Conservation (phyloP, 1,140 invertebrate genomes). For the Aporrectodea caliginosa region DNA sequence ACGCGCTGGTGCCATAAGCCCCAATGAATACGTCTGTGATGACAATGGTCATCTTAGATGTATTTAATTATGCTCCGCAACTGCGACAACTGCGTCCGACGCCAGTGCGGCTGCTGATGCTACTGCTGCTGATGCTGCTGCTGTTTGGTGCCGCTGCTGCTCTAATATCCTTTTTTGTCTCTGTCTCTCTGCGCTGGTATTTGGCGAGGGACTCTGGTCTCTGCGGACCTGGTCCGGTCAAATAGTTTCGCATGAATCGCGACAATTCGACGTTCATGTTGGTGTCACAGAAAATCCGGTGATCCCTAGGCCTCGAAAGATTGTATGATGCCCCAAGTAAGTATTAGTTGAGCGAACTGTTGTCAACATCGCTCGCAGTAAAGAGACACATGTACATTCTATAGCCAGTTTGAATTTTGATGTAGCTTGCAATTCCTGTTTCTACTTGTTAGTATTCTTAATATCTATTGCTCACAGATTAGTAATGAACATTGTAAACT, state of each 20-base stretch:
- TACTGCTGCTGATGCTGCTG: not conserved
- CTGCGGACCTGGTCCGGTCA: not conserved
- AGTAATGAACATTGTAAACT: too few species aligned
- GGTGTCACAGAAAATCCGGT: too few species aligned
- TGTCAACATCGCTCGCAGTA: too few species aligned
- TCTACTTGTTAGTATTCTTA: too few species aligned
- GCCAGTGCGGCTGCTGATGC: not conserved
- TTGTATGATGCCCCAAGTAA: too few species aligned
- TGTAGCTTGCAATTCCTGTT: too few species aligned
- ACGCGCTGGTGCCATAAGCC: not conserved
- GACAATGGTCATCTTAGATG: not conserved
- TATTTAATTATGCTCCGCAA: not conserved
- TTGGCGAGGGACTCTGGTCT: not conserved
- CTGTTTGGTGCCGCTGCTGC: not conserved
- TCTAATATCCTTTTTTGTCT: not conserved
- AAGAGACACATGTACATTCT: too few species aligned
- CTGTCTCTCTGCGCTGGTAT: not conserved
- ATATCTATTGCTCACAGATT: too few species aligned
- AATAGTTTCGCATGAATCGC: not conserved
- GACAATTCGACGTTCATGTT: too few species aligned
- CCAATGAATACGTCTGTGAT: not conserved
- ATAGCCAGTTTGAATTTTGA: too few species aligned
- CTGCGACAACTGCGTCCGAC: not conserved
- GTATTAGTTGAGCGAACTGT: too few species aligned
- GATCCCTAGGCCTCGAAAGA: too few species aligned